Conservation (phyloP, 2,113 vertebrate species). For the Bufo gargarizans region DNA sequence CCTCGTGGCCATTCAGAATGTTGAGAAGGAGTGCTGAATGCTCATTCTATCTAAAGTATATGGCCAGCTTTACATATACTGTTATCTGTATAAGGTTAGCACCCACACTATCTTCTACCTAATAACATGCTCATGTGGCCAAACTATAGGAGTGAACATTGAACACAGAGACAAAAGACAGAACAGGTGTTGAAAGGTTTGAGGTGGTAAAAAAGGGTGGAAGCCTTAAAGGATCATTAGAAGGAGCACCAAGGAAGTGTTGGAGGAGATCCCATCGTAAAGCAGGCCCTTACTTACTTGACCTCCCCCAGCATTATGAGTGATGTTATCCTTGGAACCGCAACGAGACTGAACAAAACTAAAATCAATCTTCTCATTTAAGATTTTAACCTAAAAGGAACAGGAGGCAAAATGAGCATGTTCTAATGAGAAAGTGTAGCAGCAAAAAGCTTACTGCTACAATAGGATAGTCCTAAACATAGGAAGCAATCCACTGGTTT, state of each 20-base stretch:
- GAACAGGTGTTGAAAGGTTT: slow-evolving; percentile 43
- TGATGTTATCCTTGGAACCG: slow-evolving; percentile 94
- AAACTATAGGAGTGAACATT: slow-evolving; percentile 55
- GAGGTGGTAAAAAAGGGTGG: slow-evolving; percentile 58
- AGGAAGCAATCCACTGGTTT: not conserved
- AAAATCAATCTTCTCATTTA: slow-evolving; percentile 94
- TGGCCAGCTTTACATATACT: not conserved
- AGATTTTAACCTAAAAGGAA: slow-evolving; percentile 94
- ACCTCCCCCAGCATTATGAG: slow-evolving; percentile 83
- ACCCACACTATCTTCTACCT: not conserved
- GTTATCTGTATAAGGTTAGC: not conserved
- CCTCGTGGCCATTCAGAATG: too few species aligned
- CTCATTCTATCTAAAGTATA: too few species aligned
- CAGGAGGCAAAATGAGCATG: slow-evolving; percentile 65
- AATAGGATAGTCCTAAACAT: not conserved
- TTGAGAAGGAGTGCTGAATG: too few species aligned
- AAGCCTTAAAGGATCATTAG: slow-evolving; percentile 50
- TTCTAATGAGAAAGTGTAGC: not conserved
- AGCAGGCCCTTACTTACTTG: slow-evolving; percentile 83
- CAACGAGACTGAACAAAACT: slow-evolving; percentile 85
- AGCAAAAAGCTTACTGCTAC: not conserved
- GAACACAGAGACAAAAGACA: slow-evolving; percentile 54
- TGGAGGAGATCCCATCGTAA: slow-evolving; percentile 61
- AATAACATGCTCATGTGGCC: slow-evolving; percentile 24
- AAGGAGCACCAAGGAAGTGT: slow-evolving; percentile 58